Base-by-base conservation (phyloP, 2,113 vertebrate genomes). In the Ondatra zibethicus region DNA sequence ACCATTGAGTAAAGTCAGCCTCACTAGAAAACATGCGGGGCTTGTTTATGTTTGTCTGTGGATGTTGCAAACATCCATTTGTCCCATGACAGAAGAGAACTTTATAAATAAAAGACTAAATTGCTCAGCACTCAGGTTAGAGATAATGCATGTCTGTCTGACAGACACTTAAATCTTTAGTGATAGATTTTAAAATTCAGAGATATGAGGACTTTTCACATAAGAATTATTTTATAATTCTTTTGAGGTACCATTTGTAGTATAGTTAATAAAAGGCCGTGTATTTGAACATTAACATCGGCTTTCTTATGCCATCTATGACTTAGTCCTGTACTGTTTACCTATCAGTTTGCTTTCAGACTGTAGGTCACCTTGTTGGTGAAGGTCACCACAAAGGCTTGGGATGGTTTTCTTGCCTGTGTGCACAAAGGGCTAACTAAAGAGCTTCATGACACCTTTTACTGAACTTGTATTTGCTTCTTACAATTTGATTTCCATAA, bases 91-190 rank as follows among this genome's bases (percentile, higher is more conserved):
- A 23, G 86, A 72, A 11, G 9, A 5, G 29, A 7, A 36, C 70
- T 82, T 96, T 87, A 17, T 89, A 80, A 82, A 94, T 42, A 84
- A 5, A 72, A 95, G 50, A 78, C 65, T 52, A 96, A 96, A 45
- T 27, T 70, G 8, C 63, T 93, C 16, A 88, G 68, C 88, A 42
- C 21, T 93, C 19, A 87, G 50, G 31, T 91, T 93, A 80, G 80
- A 95, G 50, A 96, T 72, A 95, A 75, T 82, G 0, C 47, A 50
- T 33, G 12, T 52, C 91, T 93, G 50, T 82, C 61, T 82, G 45
- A 65, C 76, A 92, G 65, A 36, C 86, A 84, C 82, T 92, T 87
- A 77, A 75, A 76, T 81, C 80, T 73, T 94, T 88, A 91, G 77
- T 88, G n/a, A 55, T 81, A 70, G 2, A 85, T 94, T 96, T 90